A percentile compares a stretch with the other conserved stretches of the same genome.
Evolutionary conservation across 2,888 invertebrate genomes (phyloP).

Genomic region (Epistrophe eligans): DNA sequence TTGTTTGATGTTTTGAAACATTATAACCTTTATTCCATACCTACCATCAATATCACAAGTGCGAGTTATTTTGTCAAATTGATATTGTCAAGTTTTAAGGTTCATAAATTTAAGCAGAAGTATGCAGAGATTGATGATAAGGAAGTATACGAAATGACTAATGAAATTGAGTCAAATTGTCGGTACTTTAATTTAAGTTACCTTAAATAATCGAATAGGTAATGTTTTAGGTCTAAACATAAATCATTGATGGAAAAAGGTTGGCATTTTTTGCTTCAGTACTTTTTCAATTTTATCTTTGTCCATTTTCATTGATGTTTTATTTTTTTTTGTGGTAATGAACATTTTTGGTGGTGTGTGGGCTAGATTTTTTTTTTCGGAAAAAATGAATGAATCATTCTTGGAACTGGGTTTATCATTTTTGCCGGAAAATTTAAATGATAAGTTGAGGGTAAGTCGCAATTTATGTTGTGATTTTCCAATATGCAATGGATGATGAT

Average conservation of each 20-base stretch:
- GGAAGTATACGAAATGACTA: slow-evolving; percentile 18
- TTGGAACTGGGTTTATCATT: neutral
- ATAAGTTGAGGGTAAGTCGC: too few relatives aligned
- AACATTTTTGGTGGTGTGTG: slow-evolving; percentile 8
- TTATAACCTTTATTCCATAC: slow-evolving; percentile 6
- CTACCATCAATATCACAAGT: slow-evolving; percentile 21
- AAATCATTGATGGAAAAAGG: slow-evolving; percentile 34
- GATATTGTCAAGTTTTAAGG: slow-evolving; percentile 34
- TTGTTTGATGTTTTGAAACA: slow-evolving; percentile 34
- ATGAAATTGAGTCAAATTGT: slow-evolving; percentile 29
- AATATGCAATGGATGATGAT: too few relatives aligned
- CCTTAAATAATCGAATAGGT: slow-evolving; percentile 5
- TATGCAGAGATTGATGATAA: slow-evolving; percentile 37
- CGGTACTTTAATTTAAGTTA: slow-evolving; percentile 40
- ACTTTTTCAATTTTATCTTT: neutral
- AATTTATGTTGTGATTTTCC: too few relatives aligned
- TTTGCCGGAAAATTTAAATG: neutral
- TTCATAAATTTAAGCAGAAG: slow-evolving; percentile 33
- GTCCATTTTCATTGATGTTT: slow-evolving; percentile 23
- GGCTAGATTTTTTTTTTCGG: neutral
- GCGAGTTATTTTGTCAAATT: slow-evolving; percentile 57
- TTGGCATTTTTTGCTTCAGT: neutral
- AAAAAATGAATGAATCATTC: slow-evolving; percentile 24
- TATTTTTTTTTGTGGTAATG: neutral
- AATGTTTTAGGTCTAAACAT: neutral